Base-by-base conservation (phyloP, 2,888 invertebrate genomes). In the Laspeyria flexula region DNA sequence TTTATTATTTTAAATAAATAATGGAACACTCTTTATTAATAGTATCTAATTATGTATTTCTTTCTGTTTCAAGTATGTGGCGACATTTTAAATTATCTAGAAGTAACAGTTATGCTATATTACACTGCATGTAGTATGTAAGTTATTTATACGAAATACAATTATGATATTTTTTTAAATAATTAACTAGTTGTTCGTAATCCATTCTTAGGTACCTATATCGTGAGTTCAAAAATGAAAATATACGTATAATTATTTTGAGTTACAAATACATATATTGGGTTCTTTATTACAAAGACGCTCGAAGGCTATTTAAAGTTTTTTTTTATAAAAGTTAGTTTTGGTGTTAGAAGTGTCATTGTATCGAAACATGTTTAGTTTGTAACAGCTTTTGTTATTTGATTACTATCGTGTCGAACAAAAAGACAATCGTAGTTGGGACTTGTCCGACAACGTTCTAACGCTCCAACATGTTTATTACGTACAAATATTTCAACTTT, bases 51-150 rank as follows among this genome's bases (percentile, higher is more conserved):
- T 3, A 21, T 21, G 5, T 21, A 5, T 33, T n/a, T 55, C 64
- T 63, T 53, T 67, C 74, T 73, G 61, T 81, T 78, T 31, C 79
- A 83, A 83, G 83, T 83, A 83, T 58, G 77, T 75, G 46, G 43
- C 30, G 34, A 23, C n/a, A n/a, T 35, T 21, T 3, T 3, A 21
- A 21, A 2, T 21, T 21, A 21, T 21, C 2, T 21, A 2, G 21
- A 21, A 2, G 21, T 3, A 21, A 21, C 3, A 21, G 21, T n/a
- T n/a, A n/a, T n/a, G n/a, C n/a, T n/a, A n/a, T n/a, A n/a, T n/a
- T n/a, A n/a, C n/a, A n/a, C n/a, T n/a, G n/a, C n/a, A n/a, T n/a
- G 21, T 21, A 21, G 21, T 21, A 21, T 21, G 5, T n/a, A n/a
- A n/a, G n/a, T n/a, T n/a, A n/a, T n/a, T n/a, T n/a, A n/a, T n/a